Conservation (phyloP, 2,888 invertebrate species). For the Hydriomena furcata region DNA sequence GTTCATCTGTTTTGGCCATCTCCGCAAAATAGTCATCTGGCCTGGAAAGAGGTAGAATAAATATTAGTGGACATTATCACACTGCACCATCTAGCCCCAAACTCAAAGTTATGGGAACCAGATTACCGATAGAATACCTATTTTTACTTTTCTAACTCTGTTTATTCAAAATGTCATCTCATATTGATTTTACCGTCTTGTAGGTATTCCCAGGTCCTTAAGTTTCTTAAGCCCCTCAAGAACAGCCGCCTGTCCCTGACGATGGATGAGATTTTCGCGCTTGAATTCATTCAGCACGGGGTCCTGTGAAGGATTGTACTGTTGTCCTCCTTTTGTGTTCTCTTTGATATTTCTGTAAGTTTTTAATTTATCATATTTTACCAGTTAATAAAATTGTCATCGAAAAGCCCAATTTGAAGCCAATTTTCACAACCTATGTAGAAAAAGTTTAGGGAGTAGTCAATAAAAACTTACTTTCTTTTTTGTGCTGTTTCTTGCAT, state of each 20-base stretch:
- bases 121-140: no score
- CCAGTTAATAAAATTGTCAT: no score
- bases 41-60: conserved; percentile 52
- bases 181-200: conserved; percentile 84
- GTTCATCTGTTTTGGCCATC: conserved; percentile 98
- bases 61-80: no score
- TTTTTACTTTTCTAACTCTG: no score
- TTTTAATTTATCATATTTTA: no score
- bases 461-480: conserved; percentile 78
- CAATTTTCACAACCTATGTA: no score
- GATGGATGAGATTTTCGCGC: conserved; percentile 93
- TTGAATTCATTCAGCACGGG: conserved; percentile 95
- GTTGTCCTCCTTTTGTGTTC: conserved; percentile 87
- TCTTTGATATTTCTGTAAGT: conserved; percentile 75
- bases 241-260: conserved; percentile 94
- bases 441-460: no score
- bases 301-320: conserved; percentile 86
- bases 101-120: no score
- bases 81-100: no score
- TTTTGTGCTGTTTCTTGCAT: conserved; percentile 89
- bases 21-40: conserved; percentile 99
- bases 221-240: conserved; percentile 91
- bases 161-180: no score
- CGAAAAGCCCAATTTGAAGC: no score
- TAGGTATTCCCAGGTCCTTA: conserved; percentile 89